Evolutionary conservation across 2,888 invertebrate species (phyloP), one percentile per base, ranked within the genome.

Genomic region (Meteorus cinctellus): DNA sequence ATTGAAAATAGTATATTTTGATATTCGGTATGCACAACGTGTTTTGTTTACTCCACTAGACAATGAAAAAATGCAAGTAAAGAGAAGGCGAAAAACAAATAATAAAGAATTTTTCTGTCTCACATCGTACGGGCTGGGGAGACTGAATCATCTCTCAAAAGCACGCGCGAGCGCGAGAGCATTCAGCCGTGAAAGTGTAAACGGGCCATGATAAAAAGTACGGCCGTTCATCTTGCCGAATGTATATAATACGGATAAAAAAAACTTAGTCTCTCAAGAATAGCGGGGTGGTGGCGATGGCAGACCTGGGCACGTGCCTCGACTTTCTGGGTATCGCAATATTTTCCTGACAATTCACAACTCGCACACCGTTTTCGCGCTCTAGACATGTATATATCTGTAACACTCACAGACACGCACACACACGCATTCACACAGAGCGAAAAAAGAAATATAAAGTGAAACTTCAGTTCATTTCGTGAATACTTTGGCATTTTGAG

Each of bases 31-130:
- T 66, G 66, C 66, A 41, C 19, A 66, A 66, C 24, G 16, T 41
- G 24, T 66, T 66, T 41, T 19, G 65, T 66, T 41, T 66, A 14
- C 36, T n/a, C 27, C 41, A 24, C 41, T 10, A 4, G 41, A 66
- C 31, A 55, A 55, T 31, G n/a, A 45, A 72, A 8, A 55, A 55
- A 24, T 34, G 4, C 34, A 24, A 1, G n/a, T 3, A 48, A n/a
- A 16, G 83, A 81, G 81, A 82, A 83, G 77, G 78, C 2, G 2
- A 19, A n/a, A 55, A 55, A 34, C 0, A 41, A 41, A 41, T 41
- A 41, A 41, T 12, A 41, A 41, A 41, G 45, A 63, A 63, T 34
- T 63, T 34, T 63, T 62, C 60, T 60, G 41, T 71, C 71, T 70
- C 36, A 27, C 41, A 59, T 19, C 41, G 12, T 36, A 62, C 59